Base-by-base conservation (phyloP, 2,888 invertebrate genomes). In the Drosophila atripex region DNA sequence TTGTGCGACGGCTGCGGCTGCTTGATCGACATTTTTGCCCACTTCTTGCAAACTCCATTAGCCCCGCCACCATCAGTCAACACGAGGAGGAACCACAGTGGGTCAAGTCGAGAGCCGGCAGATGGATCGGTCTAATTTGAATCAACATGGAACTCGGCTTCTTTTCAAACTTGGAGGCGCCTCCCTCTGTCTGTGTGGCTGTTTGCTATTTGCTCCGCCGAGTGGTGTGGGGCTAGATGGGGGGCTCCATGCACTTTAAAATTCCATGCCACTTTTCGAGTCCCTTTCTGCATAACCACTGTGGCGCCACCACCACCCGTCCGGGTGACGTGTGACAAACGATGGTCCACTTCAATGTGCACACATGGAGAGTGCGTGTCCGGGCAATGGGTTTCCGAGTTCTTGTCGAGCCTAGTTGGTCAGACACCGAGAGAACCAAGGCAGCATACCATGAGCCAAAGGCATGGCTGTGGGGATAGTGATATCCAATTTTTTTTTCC, bases 41-140 rank as follows among this genome's bases (percentile, higher is more conserved):
- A 58, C 56, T 61, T 73, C 71, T 70, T 66, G 66, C 59, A 77
- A 77, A 84, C 80, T 82, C 77, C 80, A 84, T 83, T 82, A 83
- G 77, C 77, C 71, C 66, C 68, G 54, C 45, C 55, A 51, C 54
- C 61, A 47, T 30, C 45, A 55, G 39, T 57, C 53, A 71, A 63
- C 55, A 57, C 28, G 43, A 35, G 23, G 25, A 11, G 43, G n/a
- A 32, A 43, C 43, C 41, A 38, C 61, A 69, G 30, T 21, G 18
- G 23, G 14, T 18, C 11, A 32, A 11, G 9, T 38, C 21, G 38
- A 32, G 38, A 14, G 38, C 38, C 52, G 39, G 46, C 53, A 63
- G 38, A 61, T 61, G 61, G 63, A 65, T 61, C 63, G 45, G 61
- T 53, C 64, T 65, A 63, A 63, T 65, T 65, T 65, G 61, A 61